Percentiles rank a stretch among this genome's conserved stretches.
These are phyloP conservation scores for Poliocrania exsul DNA, from an alignment of 2,797 vertebrate genomes.

Conservation along the genomic window DNA sequence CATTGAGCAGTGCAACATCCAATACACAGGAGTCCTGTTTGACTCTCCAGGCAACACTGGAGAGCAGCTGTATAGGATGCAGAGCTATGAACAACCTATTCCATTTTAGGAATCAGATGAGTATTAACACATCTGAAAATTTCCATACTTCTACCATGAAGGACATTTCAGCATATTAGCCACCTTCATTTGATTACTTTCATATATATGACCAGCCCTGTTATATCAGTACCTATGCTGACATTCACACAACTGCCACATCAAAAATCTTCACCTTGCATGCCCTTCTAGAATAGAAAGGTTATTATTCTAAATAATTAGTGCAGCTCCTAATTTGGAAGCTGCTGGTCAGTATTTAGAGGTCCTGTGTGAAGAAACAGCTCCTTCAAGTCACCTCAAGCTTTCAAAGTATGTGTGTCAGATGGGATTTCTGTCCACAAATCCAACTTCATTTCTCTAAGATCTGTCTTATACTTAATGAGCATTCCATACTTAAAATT, in stretches of 20 bases:
- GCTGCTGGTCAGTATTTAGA: not conserved
- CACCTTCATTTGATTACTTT: not conserved
- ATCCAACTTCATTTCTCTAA: not conserved
- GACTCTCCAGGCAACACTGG: not conserved
- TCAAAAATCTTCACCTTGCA: not conserved
- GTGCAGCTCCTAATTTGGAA: not conserved
- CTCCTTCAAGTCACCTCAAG: not conserved
- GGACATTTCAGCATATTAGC: not conserved
- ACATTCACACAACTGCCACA: not conserved
- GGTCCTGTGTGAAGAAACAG: not conserved
- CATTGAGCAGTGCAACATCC: not conserved
- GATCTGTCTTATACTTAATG: not conserved
- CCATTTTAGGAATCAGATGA: not conserved
- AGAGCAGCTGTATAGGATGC: fast-evolving
- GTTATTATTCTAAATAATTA: not conserved
- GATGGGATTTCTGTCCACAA: not conserved
- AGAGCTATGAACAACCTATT: not conserved
- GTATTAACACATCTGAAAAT: not conserved
- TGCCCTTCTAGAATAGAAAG: not conserved
- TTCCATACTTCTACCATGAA: not conserved
- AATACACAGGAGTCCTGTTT: not conserved
- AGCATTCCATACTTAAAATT: not conserved
- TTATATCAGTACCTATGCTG: not conserved
- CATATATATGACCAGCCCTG: not conserved
- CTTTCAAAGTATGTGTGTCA: not conserved